Evolutionary conservation across 1,140 invertebrate species (phyloP), one percentile per base, ranked within the genome.

Genomic region (Trachymyrmex septentrionalis): DNA sequence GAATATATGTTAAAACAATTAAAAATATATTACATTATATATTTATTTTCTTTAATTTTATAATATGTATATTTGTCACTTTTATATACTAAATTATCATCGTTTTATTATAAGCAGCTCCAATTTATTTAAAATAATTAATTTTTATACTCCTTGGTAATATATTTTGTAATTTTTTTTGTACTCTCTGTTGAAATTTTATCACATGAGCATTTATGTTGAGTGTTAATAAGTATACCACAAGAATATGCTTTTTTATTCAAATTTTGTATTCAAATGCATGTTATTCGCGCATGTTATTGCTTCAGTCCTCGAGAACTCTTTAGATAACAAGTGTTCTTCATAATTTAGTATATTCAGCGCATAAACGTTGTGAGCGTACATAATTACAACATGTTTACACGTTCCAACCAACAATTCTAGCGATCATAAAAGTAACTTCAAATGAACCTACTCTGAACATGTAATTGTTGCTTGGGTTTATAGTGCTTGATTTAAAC

Each of bases 401-500:
- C 24, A n/a, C 21, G 34, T 82, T 44, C 24, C 19, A 61, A 19
- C n/a, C 63, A 48, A 82, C 80, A 73, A 72, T 50, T 53, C 12
- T 61, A 57, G 6, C 4, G 10, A 19, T 55, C n/a, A 38, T 59
- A 59, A 72, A 72, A 82, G 38, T 19, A 59, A 19, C 7, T 30
- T 16, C 12, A 21, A 30, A 30, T 38, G 21, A 59, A 81, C 71
- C 16, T 59, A 81, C 64, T 19, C 16, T 24, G 34, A 59, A 34
- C 16, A 48, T 71, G 5, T 81, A 81, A 72, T 71, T 72, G 78
- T 59, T 48, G 38, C 16, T 72, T 73, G n/a, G n/a, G 21, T 82
- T 82, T 72, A 27, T 19, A 72, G 12, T 14, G 10, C 50, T 73
- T 24, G 0, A 19, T 53, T 6, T 67, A 34, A 80, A 80, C 14